These are phyloP conservation scores for Adelphocoris suturalis DNA, from an alignment of 2,888 invertebrate genomes.

Conservation along the genomic window DNA sequence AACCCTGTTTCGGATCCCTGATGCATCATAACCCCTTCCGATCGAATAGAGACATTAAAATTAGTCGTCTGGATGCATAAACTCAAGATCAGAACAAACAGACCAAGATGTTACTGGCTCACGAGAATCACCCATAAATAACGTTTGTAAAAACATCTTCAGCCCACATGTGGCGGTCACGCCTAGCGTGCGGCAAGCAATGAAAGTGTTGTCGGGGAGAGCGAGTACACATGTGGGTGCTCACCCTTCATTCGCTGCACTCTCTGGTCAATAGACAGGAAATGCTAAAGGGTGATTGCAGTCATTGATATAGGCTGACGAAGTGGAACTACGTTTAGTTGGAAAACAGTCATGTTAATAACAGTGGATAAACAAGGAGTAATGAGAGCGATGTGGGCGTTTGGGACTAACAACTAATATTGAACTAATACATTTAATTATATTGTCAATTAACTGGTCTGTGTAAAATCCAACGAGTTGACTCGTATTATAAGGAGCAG, in stretches of 20 bases:
- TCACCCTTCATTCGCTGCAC: slow-evolving; percentile 10
- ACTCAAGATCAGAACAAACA: slow-evolving; percentile 4
- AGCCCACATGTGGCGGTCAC: slow-evolving; percentile 42
- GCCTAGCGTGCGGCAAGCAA: slow-evolving; percentile 36
- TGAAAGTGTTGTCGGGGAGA: slow-evolving; percentile 1
- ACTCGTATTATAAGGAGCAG: too few species aligned
- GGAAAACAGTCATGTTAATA: background rate
- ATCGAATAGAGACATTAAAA: background rate
- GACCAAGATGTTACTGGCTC: slow-evolving; percentile 17
- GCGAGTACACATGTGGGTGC: slow-evolving; percentile 23
- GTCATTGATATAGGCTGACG: background rate
- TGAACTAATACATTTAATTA: too few species aligned
- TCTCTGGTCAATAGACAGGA: background rate
- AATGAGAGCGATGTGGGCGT: too few species aligned
- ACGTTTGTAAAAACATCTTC: slow-evolving; percentile 36
- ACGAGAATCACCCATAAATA: slow-evolving; percentile 39
- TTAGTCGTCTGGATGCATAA: slow-evolving; percentile 8
- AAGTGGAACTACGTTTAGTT: background rate
- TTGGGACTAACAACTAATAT: too few species aligned
- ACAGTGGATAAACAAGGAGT: too few species aligned
- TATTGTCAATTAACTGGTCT: too few species aligned
- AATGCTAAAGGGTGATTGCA: background rate
- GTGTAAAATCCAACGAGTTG: too few species aligned
- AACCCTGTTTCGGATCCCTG: background rate
- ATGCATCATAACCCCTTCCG: background rate